Percentiles rank a stretch among this genome's conserved stretches.
Evolutionary conservation across 2,797 vertebrate species (phyloP).

Genomic region (Falco naumanni): DNA sequence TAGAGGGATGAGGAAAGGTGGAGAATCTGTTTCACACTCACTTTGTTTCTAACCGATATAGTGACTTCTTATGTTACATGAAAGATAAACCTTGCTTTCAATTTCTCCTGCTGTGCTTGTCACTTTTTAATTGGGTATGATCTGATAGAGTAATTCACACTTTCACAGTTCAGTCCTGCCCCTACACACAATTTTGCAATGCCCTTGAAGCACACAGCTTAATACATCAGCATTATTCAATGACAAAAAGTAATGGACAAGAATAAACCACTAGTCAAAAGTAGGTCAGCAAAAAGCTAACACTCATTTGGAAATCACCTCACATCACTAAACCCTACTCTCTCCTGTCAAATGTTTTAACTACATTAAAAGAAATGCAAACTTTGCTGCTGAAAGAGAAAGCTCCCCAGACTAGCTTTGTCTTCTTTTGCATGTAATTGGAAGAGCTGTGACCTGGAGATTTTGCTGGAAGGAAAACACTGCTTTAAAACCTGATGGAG

Average conservation of each 20-base stretch:
- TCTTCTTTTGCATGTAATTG: background rate
- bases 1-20: background rate
- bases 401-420: slow-evolving; percentile 16
- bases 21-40: slow-evolving; percentile 46
- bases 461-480: slow-evolving; percentile 42
- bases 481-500: slow-evolving; percentile 3
- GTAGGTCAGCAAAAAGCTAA: slow-evolving; percentile 63
- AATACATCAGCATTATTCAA: slow-evolving; percentile 66
- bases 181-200: slow-evolving; percentile 51
- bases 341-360: slow-evolving; percentile 39
- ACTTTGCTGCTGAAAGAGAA: slow-evolving; percentile 34
- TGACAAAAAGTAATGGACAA: slow-evolving; percentile 66
- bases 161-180: slow-evolving; percentile 64
- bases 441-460: slow-evolving; percentile 17
- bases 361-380: slow-evolving; percentile 36
- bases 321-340: background rate
- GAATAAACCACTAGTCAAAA: slow-evolving; percentile 48
- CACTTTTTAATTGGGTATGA: slow-evolving; percentile 73
- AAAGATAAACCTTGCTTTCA: slow-evolving; percentile 68
- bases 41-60: slow-evolving; percentile 57
- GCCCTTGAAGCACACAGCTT: slow-evolving; percentile 69
- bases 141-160: slow-evolving; percentile 69
- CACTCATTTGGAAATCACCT: slow-evolving; percentile 34
- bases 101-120: slow-evolving; percentile 66
- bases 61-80: slow-evolving; percentile 46